Base-by-base conservation (phyloP, 2,797 vertebrate species). In the Sandelia bainsii region DNA sequence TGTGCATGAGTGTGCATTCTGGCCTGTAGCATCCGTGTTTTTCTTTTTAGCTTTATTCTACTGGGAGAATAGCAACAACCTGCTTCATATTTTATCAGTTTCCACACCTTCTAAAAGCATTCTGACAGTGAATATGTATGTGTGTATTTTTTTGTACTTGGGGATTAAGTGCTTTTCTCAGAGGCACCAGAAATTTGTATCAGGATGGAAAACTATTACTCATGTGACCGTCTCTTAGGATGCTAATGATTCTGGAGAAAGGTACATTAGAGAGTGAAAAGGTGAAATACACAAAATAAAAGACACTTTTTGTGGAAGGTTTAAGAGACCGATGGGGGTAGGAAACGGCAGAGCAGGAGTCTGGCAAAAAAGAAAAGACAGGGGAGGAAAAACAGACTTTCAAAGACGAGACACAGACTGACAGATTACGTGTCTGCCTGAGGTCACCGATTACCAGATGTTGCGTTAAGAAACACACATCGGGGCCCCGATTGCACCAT, bases 31-130 rank as follows among this genome's bases (percentile, higher is more conserved):
- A 13, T 48, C 67, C 46, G 0, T 46, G 52, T 58, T 53, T 42
- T 46, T 65, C 13, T 13, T 25, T 22, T 27, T 6, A 37, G 19
- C 34, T 44, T 68, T 40, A 17, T 50, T 77, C 39, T 61, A 37
- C 1, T 44, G 46, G 42, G 56, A 56, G 16, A 29, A 20, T 29
- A 40, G 46, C 40, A 37, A 67, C 11, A 54, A 58, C 14, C 44
- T 48, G 8, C 53, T 66, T 64, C 37, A 48, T 59, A 78, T 86
- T 86, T 83, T 14, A 76, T 72, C 53, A 58, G 2, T 48, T 67
- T 75, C 25, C 44, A 51, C 14, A 19, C 16, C 51, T 64, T 65
- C 19, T 61, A 48, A 64, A 72, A 65, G 46, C 49, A 12, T 56
- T 65, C 17, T 59, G 46, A 60, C 49, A 29, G 40, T 5, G 22